A percentile compares a stretch with the other conserved stretches of the same genome.
These are phyloP conservation scores for Pardosa pseudoannulata DNA, from an alignment of 2,888 invertebrate species.

Conservation along the genomic window DNA sequence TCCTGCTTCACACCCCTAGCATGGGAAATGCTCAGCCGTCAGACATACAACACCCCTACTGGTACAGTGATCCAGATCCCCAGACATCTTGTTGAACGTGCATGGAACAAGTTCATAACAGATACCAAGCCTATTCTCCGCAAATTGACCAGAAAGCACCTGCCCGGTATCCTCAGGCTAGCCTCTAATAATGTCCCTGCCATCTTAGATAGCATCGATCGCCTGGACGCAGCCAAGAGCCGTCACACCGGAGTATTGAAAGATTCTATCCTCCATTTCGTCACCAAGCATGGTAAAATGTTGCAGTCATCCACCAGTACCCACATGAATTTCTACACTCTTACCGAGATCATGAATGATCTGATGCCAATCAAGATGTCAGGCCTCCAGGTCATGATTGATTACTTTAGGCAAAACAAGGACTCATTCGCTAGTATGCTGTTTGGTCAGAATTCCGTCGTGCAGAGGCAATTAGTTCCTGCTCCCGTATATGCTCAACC, in stretches of 20 bases:
- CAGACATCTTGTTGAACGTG: neutral
- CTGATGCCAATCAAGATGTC: conserved; percentile 31
- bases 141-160: conserved; percentile 11
- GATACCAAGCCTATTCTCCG: conserved; percentile 26
- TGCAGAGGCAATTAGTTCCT: neutral
- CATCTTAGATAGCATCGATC: neutral
- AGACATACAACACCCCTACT: conserved; percentile 9
- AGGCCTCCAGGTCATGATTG: conserved; percentile 5
- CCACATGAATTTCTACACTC: conserved; percentile 7
- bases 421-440: neutral
- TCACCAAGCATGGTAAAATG: neutral
- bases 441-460: conserved; percentile 24
- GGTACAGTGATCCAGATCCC: conserved; percentile 29
- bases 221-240: neutral
- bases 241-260: neutral
- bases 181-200: neutral
- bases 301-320: neutral
- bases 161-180: neutral
- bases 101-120: neutral
- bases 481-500: conserved; percentile 17
- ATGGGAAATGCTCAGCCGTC: conserved; percentile 10
- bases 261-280: conserved; percentile 4
- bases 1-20: conserved; percentile 23
- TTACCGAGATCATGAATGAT: conserved; percentile 31
- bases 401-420: conserved; percentile 6